These are phyloP conservation scores for Druceiella hillmani DNA, from an alignment of 2,888 invertebrate species.

Conservation along the genomic window DNA sequence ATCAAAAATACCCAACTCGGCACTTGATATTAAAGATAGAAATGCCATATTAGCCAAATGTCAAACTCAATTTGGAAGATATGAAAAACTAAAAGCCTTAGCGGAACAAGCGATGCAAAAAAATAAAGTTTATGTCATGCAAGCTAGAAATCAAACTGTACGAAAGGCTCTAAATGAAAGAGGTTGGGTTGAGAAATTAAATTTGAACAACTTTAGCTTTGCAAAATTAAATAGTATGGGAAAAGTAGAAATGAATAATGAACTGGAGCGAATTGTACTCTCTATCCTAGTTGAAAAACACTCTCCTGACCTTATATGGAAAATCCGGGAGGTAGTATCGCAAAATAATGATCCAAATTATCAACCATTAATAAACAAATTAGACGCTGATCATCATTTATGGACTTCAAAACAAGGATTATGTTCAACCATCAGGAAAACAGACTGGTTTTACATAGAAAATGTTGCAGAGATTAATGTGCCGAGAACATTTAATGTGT, in stretches of 20 bases:
- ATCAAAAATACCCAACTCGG: too few relatives aligned
- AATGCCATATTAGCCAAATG: constrained; percentile 35
- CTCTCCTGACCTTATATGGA: constrained; percentile 40
- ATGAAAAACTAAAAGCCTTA: constrained; percentile 36
- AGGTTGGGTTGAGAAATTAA: constrained; percentile 72
- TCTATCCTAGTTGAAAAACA: constrained; percentile 39
- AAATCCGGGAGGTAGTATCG: constrained; percentile 29
- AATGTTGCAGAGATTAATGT: constrained; percentile 59
- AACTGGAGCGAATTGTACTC: constrained; percentile 39
- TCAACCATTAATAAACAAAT: constrained; percentile 38
- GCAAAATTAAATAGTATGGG: constrained; percentile 22
- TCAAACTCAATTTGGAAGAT: constrained; percentile 32
- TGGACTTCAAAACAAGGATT: constrained; percentile 47
- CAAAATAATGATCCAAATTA: constrained; percentile 28
- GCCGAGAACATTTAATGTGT: constrained; percentile 67
- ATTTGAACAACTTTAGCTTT: constrained; percentile 31
- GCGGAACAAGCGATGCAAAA: constrained; percentile 45
- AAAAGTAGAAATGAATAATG: constrained; percentile 31
- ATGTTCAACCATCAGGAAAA: constrained; percentile 51
- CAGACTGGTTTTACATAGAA: constrained; percentile 60
- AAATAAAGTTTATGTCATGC: constrained; percentile 51
- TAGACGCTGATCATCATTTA: constrained; percentile 31
- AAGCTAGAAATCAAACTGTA: constrained; percentile 48
- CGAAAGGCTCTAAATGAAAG: constrained; percentile 55
- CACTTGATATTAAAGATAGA: constrained; percentile 43